These are phyloP conservation scores for Vesta saturnalis DNA, from an alignment of 2,888 invertebrate genomes.

Conservation along the genomic window DNA sequence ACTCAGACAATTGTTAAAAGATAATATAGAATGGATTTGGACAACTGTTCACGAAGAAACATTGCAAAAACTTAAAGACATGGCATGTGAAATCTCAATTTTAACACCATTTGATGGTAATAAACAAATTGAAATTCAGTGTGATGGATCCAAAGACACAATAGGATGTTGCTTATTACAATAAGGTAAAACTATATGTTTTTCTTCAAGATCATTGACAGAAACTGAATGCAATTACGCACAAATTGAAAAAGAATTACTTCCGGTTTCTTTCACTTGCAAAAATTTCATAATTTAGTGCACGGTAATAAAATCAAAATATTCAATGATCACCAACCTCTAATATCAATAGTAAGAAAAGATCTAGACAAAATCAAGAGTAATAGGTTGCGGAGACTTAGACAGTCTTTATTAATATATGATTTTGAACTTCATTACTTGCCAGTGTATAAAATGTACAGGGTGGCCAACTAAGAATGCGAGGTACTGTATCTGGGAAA, in stretches of 20 bases:
- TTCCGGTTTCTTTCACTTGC: too few relatives aligned
- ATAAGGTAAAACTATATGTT: neutral
- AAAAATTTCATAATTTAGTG: too few relatives aligned
- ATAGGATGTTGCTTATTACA: neutral
- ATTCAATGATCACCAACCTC: too few relatives aligned
- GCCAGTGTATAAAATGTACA: too few relatives aligned
- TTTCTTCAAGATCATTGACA: neutral
- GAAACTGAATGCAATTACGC: neutral
- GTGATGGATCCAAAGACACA: neutral
- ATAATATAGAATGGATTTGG: neutral
- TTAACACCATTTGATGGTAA: neutral
- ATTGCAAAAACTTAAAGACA: neutral
- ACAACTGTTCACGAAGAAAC: neutral
- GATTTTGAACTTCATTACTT: too few relatives aligned
- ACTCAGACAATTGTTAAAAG: slow-evolving; percentile 10
- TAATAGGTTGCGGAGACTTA: too few relatives aligned
- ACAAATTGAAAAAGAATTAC: neutral
- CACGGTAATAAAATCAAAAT: too few relatives aligned
- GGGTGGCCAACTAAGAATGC: too few relatives aligned
- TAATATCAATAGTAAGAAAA: too few relatives aligned
- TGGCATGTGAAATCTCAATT: neutral
- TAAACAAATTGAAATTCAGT: neutral
- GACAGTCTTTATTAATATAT: too few relatives aligned
- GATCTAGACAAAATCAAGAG: too few relatives aligned
- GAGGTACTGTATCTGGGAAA: too few relatives aligned